Conservation (phyloP, 2,888 invertebrate genomes). For the Plagodis pulveraria region DNA sequence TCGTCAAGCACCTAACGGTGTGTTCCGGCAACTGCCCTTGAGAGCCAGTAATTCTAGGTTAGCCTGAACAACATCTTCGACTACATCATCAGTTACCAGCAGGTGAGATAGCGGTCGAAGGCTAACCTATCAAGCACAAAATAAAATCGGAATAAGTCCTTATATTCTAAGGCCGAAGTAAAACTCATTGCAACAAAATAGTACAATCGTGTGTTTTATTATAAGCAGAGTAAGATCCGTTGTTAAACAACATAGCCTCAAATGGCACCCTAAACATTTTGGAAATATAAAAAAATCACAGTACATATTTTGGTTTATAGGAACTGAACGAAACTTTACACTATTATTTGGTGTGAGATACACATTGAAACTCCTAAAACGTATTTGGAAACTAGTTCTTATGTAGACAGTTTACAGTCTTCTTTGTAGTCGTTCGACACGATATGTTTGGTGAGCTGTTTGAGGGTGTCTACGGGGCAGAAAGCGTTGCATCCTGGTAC, state of each 20-base stretch:
- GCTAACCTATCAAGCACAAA: no score
- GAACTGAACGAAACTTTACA: conserved; percentile 4
- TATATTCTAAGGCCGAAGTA: no score
- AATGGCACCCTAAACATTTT: conserved; percentile 30
- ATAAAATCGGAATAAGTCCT: no score
- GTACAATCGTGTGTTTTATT: conserved; percentile 48
- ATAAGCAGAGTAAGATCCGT: conserved; percentile 39
- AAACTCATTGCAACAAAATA: no score
- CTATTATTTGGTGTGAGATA: conserved; percentile 2
- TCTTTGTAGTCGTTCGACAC: conserved; percentile 70
- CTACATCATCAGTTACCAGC: no score
- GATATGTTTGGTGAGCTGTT: conserved; percentile 72
- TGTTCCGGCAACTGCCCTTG: no score
- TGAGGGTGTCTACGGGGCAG: conserved; percentile 82
- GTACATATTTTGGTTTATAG: conserved; percentile 5
- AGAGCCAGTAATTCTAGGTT: no score
- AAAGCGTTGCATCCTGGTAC: conserved; percentile 81
- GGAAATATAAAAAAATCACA: conserved; percentile 1
- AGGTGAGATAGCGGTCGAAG: no score
- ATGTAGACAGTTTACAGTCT: conserved; percentile 63
- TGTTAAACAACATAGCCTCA: conserved; percentile 58
- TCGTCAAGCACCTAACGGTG: no score
- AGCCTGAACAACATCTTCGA: no score
- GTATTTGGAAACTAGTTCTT: conserved; percentile 8
- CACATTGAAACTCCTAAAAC: conserved; percentile 2